Evolutionary conservation across 2,888 invertebrate species (phyloP).

Genomic region (Drosophila mulleri): DNA sequence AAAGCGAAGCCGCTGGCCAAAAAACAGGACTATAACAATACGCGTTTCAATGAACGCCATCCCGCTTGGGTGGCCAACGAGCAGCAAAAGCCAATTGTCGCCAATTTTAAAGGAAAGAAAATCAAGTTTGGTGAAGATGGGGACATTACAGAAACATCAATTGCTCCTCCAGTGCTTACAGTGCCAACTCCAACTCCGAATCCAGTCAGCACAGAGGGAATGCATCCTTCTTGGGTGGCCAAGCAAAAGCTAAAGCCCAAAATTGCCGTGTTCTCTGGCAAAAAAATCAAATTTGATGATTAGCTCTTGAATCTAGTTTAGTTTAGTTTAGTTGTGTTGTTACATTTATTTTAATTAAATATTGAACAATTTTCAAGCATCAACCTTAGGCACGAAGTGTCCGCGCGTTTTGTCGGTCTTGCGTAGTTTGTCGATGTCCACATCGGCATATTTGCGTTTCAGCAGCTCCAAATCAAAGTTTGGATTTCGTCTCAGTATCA

Average conservation of each 20-base stretch:
- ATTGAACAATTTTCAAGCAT: slow-evolving; percentile 43
- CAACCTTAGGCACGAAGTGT: slow-evolving; percentile 86
- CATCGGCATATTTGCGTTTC: slow-evolving; percentile 90
- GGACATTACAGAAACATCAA: slow-evolving; percentile 7
- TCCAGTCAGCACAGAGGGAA: slow-evolving; percentile 34
- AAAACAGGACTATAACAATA: background rate
- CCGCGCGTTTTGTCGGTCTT: slow-evolving; percentile 87
- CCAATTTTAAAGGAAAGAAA: slow-evolving; percentile 80
- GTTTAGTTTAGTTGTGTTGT: slow-evolving; percentile 10
- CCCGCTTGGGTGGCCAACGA: slow-evolving; percentile 84
- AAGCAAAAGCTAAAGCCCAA: slow-evolving; percentile 83
- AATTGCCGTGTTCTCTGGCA: slow-evolving; percentile 82
- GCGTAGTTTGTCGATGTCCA: slow-evolving; percentile 90
- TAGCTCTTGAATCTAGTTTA: slow-evolving; percentile 15
- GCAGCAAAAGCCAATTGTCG: slow-evolving; percentile 75
- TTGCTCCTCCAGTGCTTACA: background rate
- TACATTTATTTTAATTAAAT: slow-evolving; percentile 40
- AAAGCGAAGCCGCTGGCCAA: slow-evolving; percentile 8
- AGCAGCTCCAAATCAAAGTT: slow-evolving; percentile 90
- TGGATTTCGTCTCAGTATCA: slow-evolving; percentile 91
- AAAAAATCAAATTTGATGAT: slow-evolving; percentile 82
- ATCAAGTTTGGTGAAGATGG: slow-evolving; percentile 79
- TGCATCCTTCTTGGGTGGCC: slow-evolving; percentile 85
- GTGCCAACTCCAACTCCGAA: slow-evolving; percentile 11
- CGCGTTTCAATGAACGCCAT: slow-evolving; percentile 61